Evolutionary conservation across 2,797 vertebrate species (phyloP).

Genomic region (Kryptolebias ocellatus): DNA sequence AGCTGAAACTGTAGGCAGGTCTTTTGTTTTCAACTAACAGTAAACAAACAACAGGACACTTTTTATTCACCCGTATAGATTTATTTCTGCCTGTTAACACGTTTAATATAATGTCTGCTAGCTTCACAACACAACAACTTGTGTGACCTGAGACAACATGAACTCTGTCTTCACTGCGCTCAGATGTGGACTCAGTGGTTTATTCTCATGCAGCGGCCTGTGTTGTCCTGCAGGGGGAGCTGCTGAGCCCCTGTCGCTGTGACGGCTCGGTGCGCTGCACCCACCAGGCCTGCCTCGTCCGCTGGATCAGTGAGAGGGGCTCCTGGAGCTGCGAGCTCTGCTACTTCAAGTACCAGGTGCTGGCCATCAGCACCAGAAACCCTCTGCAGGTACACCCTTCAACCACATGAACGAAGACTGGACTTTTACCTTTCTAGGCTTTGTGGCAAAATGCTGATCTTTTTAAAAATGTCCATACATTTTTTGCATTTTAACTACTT

Average conservation of each 20-base stretch:
- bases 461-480: too few species aligned
- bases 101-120: neutral
- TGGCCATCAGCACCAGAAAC: conserved; percentile 92
- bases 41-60: too few species aligned
- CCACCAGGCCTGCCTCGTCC: conserved; percentile 90
- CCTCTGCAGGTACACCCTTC: conserved; percentile 83
- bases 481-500: too few species aligned
- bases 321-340: conserved; percentile 93
- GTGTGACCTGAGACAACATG: too few species aligned
- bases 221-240: conserved; percentile 82
- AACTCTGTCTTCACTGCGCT: too few species aligned
- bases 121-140: too few species aligned
- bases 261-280: conserved; percentile 88
- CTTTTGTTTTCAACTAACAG: neutral
- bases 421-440: too few species aligned
- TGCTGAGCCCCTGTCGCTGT: conserved; percentile 89
- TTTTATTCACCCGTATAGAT: neutral
- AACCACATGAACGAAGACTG: too few species aligned
- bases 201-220: neutral
- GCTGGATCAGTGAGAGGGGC: conserved; percentile 91
- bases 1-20: neutral
- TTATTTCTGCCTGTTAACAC: neutral
- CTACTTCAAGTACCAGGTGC: conserved; percentile 92
- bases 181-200: too few species aligned
- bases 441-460: too few species aligned